phyloP scores from a whole-genome alignment of 2,797 vertebrate species.

The Valencia hispanica region DNA sequence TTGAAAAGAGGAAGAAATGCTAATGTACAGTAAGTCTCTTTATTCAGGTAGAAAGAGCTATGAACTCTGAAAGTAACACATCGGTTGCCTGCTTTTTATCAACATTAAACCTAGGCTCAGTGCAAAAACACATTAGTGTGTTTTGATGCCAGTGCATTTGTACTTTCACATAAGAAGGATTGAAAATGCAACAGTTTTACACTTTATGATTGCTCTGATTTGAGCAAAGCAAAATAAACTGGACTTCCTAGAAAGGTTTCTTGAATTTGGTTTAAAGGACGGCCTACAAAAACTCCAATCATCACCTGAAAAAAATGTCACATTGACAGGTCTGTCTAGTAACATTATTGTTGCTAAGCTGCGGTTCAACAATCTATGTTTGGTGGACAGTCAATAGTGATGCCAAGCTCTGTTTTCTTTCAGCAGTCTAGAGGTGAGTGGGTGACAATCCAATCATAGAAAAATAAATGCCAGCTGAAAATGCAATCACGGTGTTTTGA shows the following conservation, averaged over 20 bases:
- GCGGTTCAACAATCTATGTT: not conserved
- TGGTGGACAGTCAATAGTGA: not conserved
- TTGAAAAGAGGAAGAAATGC: not conserved
- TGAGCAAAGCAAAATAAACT: not conserved
- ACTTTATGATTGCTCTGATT: not conserved
- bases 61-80: not conserved
- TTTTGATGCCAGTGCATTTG: not conserved
- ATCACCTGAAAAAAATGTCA: not conserved
- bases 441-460: not conserved
- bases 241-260: not conserved
- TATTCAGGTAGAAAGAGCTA: not conserved
- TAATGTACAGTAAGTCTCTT: not conserved
- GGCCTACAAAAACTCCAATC: not conserved
- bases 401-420: slow-evolving; percentile 3
- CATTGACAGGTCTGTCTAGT: not conserved
- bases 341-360: not conserved
- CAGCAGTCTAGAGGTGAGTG: not conserved
- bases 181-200: not conserved
- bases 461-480: not conserved
- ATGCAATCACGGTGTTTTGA: not conserved
- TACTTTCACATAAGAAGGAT: not conserved
- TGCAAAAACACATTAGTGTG: not conserved
- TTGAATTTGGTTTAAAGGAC: not conserved
- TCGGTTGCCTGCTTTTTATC: not conserved
- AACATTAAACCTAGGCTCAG: not conserved